These are phyloP conservation scores for Scalopus aquaticus DNA, from an alignment of 2,113 vertebrate species.

Conservation along the genomic window DNA sequence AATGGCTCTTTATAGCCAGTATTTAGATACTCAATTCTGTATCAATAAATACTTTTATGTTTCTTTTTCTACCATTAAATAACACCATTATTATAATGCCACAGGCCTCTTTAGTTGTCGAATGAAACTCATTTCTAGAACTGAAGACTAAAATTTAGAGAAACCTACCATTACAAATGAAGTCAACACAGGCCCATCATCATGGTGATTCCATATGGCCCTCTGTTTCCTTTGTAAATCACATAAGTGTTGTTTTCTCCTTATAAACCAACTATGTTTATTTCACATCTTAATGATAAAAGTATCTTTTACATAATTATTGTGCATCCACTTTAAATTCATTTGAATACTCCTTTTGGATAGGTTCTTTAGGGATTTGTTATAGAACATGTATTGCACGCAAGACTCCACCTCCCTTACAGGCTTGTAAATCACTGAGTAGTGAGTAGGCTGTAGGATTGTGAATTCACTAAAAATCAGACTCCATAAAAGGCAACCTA, in stretches of 20 bases:
- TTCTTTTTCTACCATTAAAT: background rate
- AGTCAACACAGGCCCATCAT: background rate
- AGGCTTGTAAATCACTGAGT: background rate
- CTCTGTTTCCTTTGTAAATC: background rate
- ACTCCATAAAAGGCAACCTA: background rate
- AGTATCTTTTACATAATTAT: background rate
- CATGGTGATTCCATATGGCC: no score
- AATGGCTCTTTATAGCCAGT: background rate
- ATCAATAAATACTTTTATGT: background rate
- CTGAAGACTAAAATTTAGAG: background rate
- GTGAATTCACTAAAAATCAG: background rate
- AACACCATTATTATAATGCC: background rate
- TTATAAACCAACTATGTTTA: background rate
- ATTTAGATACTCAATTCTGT: background rate
- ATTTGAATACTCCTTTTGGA: background rate
- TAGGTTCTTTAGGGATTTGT: background rate
- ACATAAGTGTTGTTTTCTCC: background rate
- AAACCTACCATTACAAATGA: background rate
- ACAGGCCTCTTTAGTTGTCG: background rate
- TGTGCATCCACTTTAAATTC: background rate
- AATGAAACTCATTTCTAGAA: background rate
- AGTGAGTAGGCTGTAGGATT: background rate
- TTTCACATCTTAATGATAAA: background rate
- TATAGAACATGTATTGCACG: background rate
- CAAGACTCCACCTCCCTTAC: background rate